phyloP scores from a whole-genome alignment of 2,797 vertebrate species.

The Eurystomus glaucurus region DNA sequence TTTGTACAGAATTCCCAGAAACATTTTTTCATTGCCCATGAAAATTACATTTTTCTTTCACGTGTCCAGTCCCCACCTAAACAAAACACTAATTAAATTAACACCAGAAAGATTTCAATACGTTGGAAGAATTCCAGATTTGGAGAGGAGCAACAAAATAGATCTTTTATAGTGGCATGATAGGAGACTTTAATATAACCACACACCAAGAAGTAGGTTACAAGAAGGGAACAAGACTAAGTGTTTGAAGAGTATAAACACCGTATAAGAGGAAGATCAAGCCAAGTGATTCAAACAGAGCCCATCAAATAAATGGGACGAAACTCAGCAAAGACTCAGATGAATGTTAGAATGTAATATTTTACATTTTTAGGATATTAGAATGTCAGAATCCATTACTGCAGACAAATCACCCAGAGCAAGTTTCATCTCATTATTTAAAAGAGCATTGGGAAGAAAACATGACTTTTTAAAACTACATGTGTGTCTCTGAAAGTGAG shows the following conservation, averaged over 20 bases:
- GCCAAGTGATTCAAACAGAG: neutral
- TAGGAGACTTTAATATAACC: neutral
- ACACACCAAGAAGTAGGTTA: neutral
- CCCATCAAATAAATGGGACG: neutral
- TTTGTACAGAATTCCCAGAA: neutral
- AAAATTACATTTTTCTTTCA: neutral
- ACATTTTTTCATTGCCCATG: neutral
- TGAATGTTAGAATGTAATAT: neutral
- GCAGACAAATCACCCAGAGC: neutral
- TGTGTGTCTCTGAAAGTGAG: neutral
- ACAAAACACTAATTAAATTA: neutral
- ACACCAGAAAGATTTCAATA: neutral
- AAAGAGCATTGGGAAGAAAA: neutral
- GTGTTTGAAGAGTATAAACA: neutral
- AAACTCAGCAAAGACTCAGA: neutral
- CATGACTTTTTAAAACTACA: neutral
- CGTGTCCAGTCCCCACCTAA: neutral
- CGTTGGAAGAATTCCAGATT: neutral
- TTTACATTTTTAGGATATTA: conserved; percentile 3
- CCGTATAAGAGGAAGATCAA: neutral
- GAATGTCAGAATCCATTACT: neutral
- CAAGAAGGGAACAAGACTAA: neutral
- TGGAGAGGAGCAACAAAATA: neutral
- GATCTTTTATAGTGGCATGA: neutral
- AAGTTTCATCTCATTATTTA: neutral